Evolutionary conservation across 2,113 vertebrate species (phyloP).

Genomic region (Petromus typicus): DNA sequence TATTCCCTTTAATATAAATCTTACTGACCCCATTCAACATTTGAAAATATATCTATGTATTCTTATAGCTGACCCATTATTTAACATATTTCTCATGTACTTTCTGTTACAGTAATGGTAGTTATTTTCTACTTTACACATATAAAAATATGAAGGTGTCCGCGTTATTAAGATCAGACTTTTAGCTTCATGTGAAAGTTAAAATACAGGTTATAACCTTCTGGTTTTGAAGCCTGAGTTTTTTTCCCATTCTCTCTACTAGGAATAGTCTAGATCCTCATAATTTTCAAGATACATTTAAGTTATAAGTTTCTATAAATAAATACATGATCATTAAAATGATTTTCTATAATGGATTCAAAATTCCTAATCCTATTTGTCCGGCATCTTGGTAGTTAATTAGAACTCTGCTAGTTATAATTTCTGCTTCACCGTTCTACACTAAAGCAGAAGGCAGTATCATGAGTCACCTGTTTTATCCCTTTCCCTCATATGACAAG

Average conservation of each 20-base stretch:
- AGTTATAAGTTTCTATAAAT: background rate
- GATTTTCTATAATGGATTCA: background rate
- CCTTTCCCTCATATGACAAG: background rate
- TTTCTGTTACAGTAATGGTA: background rate
- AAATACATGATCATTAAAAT: background rate
- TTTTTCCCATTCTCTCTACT: background rate
- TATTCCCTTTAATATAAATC: background rate
- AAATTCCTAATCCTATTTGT: background rate
- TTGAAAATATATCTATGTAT: background rate
- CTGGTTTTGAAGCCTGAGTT: background rate
- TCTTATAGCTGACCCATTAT: background rate
- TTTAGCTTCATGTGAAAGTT: background rate
- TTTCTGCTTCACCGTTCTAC: background rate
- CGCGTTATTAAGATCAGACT: background rate
- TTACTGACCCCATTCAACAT: background rate
- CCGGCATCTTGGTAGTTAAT: background rate
- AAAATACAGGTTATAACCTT: background rate
- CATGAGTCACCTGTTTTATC: background rate
- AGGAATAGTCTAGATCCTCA: fast-evolving
- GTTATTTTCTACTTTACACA: background rate
- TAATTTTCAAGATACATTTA: background rate
- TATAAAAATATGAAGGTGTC: background rate
- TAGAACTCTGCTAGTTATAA: background rate
- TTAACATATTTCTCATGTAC: background rate
- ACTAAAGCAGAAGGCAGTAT: background rate